Evolutionary conservation across 1,140 invertebrate genomes (phyloP).

Genomic region (Prorops nasuta): DNA sequence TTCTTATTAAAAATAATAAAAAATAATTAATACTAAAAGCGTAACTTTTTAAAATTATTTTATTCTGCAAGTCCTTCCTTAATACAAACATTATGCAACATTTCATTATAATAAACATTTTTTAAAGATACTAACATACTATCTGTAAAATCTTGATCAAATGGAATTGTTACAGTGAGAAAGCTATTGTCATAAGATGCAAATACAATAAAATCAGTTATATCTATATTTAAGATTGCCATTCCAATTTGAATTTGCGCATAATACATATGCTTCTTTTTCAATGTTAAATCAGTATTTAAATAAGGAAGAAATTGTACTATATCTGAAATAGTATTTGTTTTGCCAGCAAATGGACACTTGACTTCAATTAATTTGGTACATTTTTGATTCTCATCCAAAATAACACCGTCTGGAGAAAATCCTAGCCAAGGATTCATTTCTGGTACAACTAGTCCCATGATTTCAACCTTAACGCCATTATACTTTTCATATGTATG

Average conservation of each 20-base stretch:
- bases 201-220: constrained; percentile 3
- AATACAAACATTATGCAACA: constrained; percentile 5
- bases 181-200: constrained; percentile 2
- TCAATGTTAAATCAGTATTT: background rate
- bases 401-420: constrained; percentile 5
- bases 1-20: constrained; percentile 1
- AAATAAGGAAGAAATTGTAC: background rate
- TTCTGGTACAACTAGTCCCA: background rate
- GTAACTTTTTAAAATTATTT: background rate
- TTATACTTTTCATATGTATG: background rate
- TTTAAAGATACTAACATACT: constrained; percentile 1
- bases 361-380: constrained; percentile 2
- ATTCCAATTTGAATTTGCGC: constrained; percentile 3
- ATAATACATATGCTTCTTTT: constrained; percentile 8
- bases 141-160: background rate
- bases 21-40: background rate
- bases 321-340: background rate
- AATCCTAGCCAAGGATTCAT: constrained; percentile 3
- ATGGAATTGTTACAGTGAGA: background rate
- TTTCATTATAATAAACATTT: constrained; percentile 1
- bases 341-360: background rate
- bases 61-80: no score
- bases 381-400: background rate
- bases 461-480: background rate
- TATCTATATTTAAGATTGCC: background rate